Percentiles rank a stretch among this genome's conserved stretches.
Conservation (phyloP, 1,140 invertebrate species). For the Cyphomyrmex costatus region DNA sequence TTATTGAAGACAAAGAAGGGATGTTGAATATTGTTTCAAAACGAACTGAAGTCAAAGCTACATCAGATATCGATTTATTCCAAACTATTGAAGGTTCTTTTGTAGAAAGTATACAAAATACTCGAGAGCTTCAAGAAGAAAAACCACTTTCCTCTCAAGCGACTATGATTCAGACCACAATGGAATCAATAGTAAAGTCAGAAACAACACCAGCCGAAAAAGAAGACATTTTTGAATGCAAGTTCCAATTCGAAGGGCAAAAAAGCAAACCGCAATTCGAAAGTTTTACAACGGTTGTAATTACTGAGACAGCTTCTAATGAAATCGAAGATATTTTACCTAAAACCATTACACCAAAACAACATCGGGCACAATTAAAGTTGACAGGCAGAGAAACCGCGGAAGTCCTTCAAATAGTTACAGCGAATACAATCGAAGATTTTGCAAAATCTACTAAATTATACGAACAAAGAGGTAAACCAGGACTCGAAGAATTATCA, state of each 20-base stretch:
- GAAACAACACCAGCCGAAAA: slow-evolving; percentile 82
- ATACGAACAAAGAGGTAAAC: slow-evolving; percentile 72
- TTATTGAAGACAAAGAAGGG: slow-evolving; percentile 84
- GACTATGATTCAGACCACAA: slow-evolving; percentile 81
- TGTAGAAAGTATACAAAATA: slow-evolving; percentile 79
- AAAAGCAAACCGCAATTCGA: slow-evolving; percentile 76
- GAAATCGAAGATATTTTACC: slow-evolving; percentile 79
- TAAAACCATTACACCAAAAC: slow-evolving; percentile 67
- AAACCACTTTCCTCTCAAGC: slow-evolving; percentile 79
- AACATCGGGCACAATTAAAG: slow-evolving; percentile 77
- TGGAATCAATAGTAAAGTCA: slow-evolving; percentile 84
- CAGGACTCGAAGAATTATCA: slow-evolving; percentile 76
- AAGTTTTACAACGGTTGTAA: slow-evolving; percentile 77
- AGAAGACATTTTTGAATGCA: slow-evolving; percentile 72
- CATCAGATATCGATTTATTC: slow-evolving; percentile 77
- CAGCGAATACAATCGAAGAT: slow-evolving; percentile 74
- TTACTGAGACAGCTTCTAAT: slow-evolving; percentile 79
- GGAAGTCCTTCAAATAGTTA: slow-evolving; percentile 78
- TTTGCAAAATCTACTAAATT: slow-evolving; percentile 68
- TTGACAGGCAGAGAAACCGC: slow-evolving; percentile 76
- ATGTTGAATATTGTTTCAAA: slow-evolving; percentile 68
- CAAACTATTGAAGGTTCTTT: slow-evolving; percentile 82
- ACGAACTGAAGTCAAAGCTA: slow-evolving; percentile 72
- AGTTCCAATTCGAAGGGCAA: slow-evolving; percentile 73
- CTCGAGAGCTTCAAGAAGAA: slow-evolving; percentile 77